Evolutionary conservation across 2,888 invertebrate species (phyloP), one percentile per base, ranked within the genome.

Genomic region (Teleiodes luculella): DNA sequence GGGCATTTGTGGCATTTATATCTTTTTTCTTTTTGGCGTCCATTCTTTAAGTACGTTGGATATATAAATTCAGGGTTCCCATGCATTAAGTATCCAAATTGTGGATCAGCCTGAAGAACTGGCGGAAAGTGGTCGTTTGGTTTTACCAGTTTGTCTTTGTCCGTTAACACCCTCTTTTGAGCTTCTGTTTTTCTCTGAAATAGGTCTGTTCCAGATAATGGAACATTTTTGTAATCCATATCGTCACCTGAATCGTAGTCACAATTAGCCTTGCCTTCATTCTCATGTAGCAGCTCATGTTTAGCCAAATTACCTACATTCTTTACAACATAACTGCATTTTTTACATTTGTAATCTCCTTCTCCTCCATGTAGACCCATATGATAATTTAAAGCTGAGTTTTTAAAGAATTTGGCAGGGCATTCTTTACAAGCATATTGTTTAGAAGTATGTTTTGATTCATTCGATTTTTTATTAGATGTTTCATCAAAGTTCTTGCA

Each of bases 1-100:
- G 97, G 96, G 73, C 96, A 96, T 80, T 95, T 95, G 67, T 93
- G 93, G 76, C 96, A 96, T 78, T 95, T 95, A 80, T 95, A 95
- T 3, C 94, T 91, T 72, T 95, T 95, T 72, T 94, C 94, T 73
- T 94, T 94, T 68, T 93, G 86, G 3, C 93, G 90, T 0, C 95
- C 95, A 70, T 95, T 95, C 76, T 94, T 94, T 55, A 94, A 71
- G 62, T 93, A 94, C 0, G 94, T 94, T 1, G 94, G 95, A 70
- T 95, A 95, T 52, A 93, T 92, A 67, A 95, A 95, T 62, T 94
- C 93, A 0, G 95, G 95, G 79, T 94, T 95, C 3, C 95, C 95
- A 59, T 93, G 92, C 91, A 94, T 94, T 33, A 92, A 78, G 57
- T 91, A 90, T 3, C 93, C 93, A 64, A 94, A 94, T 67, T 93